Evolutionary conservation across 1,140 invertebrate species (phyloP).

Genomic region (Nebria ingens): DNA sequence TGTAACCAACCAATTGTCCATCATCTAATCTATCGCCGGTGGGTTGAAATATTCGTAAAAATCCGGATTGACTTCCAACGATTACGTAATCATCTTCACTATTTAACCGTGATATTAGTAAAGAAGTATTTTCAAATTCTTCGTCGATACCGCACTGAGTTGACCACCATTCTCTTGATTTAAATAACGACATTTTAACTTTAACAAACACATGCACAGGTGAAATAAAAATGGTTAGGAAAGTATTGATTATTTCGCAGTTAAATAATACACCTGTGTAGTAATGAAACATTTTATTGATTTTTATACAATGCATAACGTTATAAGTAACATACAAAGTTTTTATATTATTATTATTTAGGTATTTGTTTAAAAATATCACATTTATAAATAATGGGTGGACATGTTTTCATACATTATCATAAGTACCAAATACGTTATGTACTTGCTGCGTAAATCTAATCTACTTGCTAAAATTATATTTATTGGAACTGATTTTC

Average conservation of each 20-base stretch:
- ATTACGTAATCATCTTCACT: conserved; percentile 54
- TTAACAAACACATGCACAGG: not conserved
- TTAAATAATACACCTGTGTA: not conserved
- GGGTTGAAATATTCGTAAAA: conserved; percentile 57
- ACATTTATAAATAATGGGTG: not conserved
- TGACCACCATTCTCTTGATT: conserved; percentile 66
- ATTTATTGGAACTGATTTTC: too few species aligned
- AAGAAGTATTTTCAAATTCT: conserved; percentile 46
- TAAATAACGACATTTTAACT: conserved; percentile 64
- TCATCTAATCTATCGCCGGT: conserved; percentile 36
- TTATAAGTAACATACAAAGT: not conserved
- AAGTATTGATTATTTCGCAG: conserved; percentile 14
- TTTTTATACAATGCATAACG: not conserved
- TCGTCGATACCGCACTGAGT: conserved; percentile 51
- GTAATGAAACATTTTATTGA: not conserved
- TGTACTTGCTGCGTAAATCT: too few species aligned
- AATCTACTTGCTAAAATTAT: too few species aligned
- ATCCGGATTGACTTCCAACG: conserved; percentile 57
- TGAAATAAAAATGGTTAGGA: conserved; percentile 11
- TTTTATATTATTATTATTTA: too few species aligned
- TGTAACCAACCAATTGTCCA: conserved; percentile 37
- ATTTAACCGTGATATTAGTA: conserved; percentile 54
- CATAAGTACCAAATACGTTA: not conserved
- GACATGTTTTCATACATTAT: not conserved
- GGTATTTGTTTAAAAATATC: conserved; percentile 1